Base-by-base conservation (phyloP, 2,888 invertebrate species). In the Drosophila atripex region DNA sequence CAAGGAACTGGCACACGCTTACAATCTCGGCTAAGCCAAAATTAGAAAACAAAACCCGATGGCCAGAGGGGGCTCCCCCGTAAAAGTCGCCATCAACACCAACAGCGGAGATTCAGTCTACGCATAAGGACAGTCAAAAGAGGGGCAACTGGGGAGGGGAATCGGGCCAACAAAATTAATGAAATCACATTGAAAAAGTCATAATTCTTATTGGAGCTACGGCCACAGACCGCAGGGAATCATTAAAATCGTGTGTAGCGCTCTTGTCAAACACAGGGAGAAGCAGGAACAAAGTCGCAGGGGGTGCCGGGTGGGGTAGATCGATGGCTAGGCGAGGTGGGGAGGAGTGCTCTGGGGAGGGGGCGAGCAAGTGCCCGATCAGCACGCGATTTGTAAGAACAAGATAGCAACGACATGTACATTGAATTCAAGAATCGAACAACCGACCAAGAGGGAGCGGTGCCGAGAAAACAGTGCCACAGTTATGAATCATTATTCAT, bases 401-500 rank as follows among this genome's bases (percentile, higher is more conserved):
- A 86, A 77, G 87, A 84, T 86, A 80, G 71, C 76, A 85, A 82
- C 87, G 87, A 86, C 84, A 84, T 84, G 87, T 84, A 83, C 82
- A 83, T 73, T 78, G 77, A 77, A 78, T 84, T 84, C 76, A 68
- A 75, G 77, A 83, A 77, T 83, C 77, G 77, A 86, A 77, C 77
- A 75, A 65, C 49, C 56, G 74, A 70, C 71, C 73, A 71, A 68
- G 16, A 45, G 47, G 66, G 51, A 43, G 50, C 41, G 64, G 64
- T 46, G 68, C 28, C 21, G 65, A 25, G 32, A 9, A 50, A 46
- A 14, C n/a, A n/a, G n/a, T 47, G 43, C 58, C 63, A 57, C 71
- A 78, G 68, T 78, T 84, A 84, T 84, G 87, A 84, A 84, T 84
- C 84, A 84, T 86, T 83, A 71, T 73, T 60, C 71, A 53, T 56